Base-by-base conservation (phyloP, 2,113 vertebrate species). In the Sigmodon hispidus region DNA sequence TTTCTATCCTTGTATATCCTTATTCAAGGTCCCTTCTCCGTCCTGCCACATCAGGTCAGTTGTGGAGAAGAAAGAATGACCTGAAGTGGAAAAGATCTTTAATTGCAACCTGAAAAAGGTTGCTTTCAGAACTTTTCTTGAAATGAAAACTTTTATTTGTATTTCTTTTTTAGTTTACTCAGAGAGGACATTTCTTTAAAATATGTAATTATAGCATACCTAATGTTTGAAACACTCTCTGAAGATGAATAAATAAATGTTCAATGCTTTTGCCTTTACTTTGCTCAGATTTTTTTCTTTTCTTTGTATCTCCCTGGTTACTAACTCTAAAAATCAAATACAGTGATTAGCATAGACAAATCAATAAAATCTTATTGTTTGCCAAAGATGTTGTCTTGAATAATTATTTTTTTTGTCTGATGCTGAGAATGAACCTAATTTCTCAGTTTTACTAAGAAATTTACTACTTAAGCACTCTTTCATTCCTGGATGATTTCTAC, bases 11-110 rank as follows among this genome's bases (percentile, higher is more conserved):
- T n/a, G n/a, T n/a, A n/a, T n/a, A n/a, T n/a, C n/a, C n/a, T n/a
- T n/a, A n/a, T n/a, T n/a, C n/a, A n/a, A n/a, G n/a, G n/a, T n/a
- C n/a, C n/a, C n/a, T n/a, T n/a, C n/a, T n/a, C n/a, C n/a, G n/a
- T n/a, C n/a, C n/a, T n/a, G n/a, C n/a, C n/a, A n/a, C n/a, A n/a
- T n/a, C n/a, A n/a, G n/a, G n/a, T n/a, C n/a, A n/a, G n/a, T n/a
- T n/a, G n/a, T n/a, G n/a, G n/a, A n/a, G n/a, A n/a, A n/a, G n/a
- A n/a, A n/a, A n/a, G n/a, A n/a, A n/a, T n/a, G n/a, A n/a, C n/a
- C n/a, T n/a, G n/a, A n/a, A n/a, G n/a, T n/a, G n/a, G 40, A 50
- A 89, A 90, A 94, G 17, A 80, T 5, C 15, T 91, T 95, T 8
- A 48, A 43, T 89, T 94, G 13, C 2, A 50, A 89, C 43, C 77